A percentile compares a stretch with the other conserved stretches of the same genome.
These are phyloP conservation scores for Temnothorax rugatulus DNA, from an alignment of 2,888 invertebrate genomes.

Conservation along the genomic window DNA sequence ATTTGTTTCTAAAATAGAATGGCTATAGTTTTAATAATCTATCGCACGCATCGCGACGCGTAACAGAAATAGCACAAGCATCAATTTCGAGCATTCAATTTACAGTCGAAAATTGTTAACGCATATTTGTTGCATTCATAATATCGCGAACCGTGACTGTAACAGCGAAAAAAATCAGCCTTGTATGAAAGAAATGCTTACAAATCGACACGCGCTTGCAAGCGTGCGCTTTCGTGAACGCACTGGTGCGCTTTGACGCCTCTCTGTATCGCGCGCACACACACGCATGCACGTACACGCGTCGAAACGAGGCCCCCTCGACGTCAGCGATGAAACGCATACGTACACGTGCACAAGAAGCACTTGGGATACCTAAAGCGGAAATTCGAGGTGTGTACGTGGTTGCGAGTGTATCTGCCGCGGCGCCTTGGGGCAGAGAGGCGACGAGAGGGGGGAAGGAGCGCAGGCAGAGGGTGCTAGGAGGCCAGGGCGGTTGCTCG, in stretches of 20 bases:
- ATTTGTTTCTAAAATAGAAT: background rate
- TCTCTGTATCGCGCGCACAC: constrained; percentile 21
- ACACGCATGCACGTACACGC: background rate
- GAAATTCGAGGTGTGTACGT: constrained; percentile 83
- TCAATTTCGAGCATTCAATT: background rate
- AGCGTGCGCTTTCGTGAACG: constrained; percentile 15
- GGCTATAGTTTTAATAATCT: background rate
- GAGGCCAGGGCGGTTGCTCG: constrained; percentile 52
- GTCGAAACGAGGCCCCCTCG: constrained; percentile 37
- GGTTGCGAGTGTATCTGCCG: constrained; percentile 79
- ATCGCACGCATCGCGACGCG: background rate
- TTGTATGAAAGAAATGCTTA: constrained; percentile 24
- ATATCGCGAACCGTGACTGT: background rate
- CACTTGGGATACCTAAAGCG: constrained; percentile 78
- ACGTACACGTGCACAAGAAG: constrained; percentile 59
- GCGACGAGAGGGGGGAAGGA: constrained; percentile 34
- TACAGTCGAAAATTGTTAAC: constrained; percentile 2
- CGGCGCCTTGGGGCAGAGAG: constrained; percentile 69
- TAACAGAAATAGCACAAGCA: background rate
- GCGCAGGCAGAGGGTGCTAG: constrained; percentile 59
- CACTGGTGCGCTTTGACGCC: constrained; percentile 39
- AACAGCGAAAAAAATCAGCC: background rate
- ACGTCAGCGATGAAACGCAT: constrained; percentile 19
- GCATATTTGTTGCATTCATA: background rate
- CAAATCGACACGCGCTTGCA: constrained; percentile 28